These are phyloP conservation scores for Brevipalpus yothersi DNA, from an alignment of 1,140 invertebrate genomes.

Conservation along the genomic window DNA sequence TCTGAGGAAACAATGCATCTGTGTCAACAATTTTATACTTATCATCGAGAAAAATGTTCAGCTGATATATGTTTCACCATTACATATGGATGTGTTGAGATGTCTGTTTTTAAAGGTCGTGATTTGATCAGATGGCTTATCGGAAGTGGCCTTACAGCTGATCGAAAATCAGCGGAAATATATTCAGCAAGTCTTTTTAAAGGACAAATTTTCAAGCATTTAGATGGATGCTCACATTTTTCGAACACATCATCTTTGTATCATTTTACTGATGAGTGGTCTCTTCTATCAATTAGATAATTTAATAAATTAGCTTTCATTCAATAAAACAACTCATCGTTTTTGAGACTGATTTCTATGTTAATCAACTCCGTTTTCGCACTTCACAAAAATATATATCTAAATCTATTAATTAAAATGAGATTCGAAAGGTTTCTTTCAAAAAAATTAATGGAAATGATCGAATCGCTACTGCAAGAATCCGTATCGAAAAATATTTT, in stretches of 20 bases:
- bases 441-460: too few relatives aligned
- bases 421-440: too few relatives aligned
- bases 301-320: too few relatives aligned
- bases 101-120: conserved; percentile 50
- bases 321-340: too few relatives aligned
- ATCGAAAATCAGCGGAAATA: conserved; percentile 42
- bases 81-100: conserved; percentile 31
- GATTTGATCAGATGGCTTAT: conserved; percentile 66
- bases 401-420: too few relatives aligned
- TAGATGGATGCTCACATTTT: conserved; percentile 55
- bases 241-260: conserved; percentile 27
- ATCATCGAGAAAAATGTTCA: conserved; percentile 54
- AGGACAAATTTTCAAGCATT: conserved; percentile 53
- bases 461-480: too few relatives aligned
- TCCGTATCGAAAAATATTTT: too few relatives aligned
- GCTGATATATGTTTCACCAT: conserved; percentile 32
- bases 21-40: conserved; percentile 62
- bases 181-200: conserved; percentile 60
- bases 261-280: conserved; percentile 1
- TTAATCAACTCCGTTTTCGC: too few relatives aligned
- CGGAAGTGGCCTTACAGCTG: conserved; percentile 42
- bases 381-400: too few relatives aligned
- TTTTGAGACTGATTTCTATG: too few relatives aligned
- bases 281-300: too few relatives aligned
- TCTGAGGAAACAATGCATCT: conserved; percentile 45